A percentile compares a stretch with the other conserved stretches of the same genome.
phyloP scores from a whole-genome alignment of 2,113 vertebrate genomes.

The Pyxicephalus adspersus region DNA sequence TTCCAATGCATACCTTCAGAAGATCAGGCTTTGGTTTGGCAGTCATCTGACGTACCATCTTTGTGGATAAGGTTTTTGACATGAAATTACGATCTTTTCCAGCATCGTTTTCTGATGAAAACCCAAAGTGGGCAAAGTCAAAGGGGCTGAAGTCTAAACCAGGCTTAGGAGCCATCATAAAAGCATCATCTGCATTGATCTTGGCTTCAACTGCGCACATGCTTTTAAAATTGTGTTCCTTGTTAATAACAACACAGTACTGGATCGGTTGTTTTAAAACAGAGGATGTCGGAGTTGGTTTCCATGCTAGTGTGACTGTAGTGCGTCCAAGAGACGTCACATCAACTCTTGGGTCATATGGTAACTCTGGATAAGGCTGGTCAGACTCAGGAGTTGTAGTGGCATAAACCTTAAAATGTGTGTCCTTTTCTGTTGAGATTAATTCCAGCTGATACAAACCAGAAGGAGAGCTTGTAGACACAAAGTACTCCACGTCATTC shows the following conservation, averaged over 20 bases:
- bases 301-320: slow-evolving; percentile 92
- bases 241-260: slow-evolving; percentile 95
- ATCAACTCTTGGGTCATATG: slow-evolving; percentile 92
- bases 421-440: slow-evolving; percentile 97
- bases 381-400: slow-evolving; percentile 95
- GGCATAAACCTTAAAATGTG: slow-evolving; percentile 92
- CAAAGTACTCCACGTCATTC: slow-evolving; percentile 92
- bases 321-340: slow-evolving; percentile 90
- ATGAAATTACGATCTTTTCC: slow-evolving; percentile 77
- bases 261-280: slow-evolving; percentile 87
- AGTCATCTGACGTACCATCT: slow-evolving; percentile 73
- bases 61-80: slow-evolving; percentile 67
- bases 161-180: slow-evolving; percentile 91
- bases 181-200: slow-evolving; percentile 81
- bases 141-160: slow-evolving; percentile 94
- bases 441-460: slow-evolving; percentile 94
- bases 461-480: slow-evolving; percentile 86
- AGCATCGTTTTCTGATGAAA: slow-evolving; percentile 77
- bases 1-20: slow-evolving; percentile 88
- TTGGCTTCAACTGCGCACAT: slow-evolving; percentile 93
- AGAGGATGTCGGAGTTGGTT: slow-evolving; percentile 88
- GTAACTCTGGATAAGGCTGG: slow-evolving; percentile 92
- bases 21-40: slow-evolving; percentile 81
- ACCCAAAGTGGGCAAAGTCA: slow-evolving; percentile 95
- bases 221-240: slow-evolving; percentile 98